These are phyloP conservation scores for Notechis scutatus DNA, from an alignment of 2,113 vertebrate genomes.

Conservation along the genomic window DNA sequence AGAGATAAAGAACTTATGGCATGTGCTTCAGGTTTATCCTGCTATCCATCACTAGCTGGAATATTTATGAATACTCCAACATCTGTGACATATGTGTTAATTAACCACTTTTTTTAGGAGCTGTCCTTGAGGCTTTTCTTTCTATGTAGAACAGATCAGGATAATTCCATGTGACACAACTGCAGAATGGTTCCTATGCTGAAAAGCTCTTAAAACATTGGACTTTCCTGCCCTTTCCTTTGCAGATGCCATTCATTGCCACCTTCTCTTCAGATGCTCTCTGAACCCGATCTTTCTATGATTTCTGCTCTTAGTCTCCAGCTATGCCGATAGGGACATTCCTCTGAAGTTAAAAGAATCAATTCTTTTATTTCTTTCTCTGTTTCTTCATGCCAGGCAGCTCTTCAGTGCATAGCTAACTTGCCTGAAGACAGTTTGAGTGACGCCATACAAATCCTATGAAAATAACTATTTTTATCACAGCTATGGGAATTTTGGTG, in stretches of 20 bases:
- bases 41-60: constrained; percentile 42
- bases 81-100: constrained; percentile 61
- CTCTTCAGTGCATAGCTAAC: background rate
- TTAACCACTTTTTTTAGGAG: constrained; percentile 45
- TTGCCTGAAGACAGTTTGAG: background rate
- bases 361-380: background rate
- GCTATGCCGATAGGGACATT: background rate
- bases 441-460: background rate
- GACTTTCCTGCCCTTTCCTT: background rate
- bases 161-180: constrained; percentile 10
- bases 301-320: background rate
- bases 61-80: constrained; percentile 49
- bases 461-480: background rate
- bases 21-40: constrained; percentile 55
- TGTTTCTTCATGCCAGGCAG: background rate
- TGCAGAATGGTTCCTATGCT: constrained; percentile 25
- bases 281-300: background rate
- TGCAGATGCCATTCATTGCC: background rate
- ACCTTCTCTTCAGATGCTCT: background rate
- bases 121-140: constrained; percentile 48
- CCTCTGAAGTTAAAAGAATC: background rate
- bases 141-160: constrained; percentile 30
- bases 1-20: constrained; percentile 55
- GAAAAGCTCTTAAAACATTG: background rate
- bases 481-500: background rate